Percentiles rank a stretch among this genome's conserved stretches.
These are phyloP conservation scores for Chironomus tentans DNA, from an alignment of 2,888 invertebrate species.

Conservation along the genomic window DNA sequence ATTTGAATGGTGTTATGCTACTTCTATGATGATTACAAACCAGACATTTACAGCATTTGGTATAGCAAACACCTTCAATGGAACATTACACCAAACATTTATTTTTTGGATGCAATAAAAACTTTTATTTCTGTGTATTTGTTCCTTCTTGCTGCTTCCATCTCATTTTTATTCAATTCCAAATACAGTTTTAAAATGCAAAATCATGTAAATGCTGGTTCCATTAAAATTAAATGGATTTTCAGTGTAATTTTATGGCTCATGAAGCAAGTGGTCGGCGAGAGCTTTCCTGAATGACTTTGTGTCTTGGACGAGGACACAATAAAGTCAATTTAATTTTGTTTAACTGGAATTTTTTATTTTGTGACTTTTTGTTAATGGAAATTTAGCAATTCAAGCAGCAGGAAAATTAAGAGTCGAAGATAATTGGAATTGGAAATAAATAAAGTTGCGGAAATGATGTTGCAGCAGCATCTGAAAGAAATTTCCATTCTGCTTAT, in stretches of 20 bases:
- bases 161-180: background rate
- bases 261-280: constrained; percentile 5
- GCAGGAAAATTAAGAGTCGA: background rate
- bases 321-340: background rate
- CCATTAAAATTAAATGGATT: constrained; percentile 15
- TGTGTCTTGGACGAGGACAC: background rate
- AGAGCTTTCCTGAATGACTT: background rate
- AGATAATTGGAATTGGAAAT: background rate
- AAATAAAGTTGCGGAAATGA: too few relatives aligned
- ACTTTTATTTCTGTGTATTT: background rate
- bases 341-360: background rate
- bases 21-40: background rate
- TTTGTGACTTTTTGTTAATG: background rate
- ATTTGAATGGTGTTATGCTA: too few relatives aligned
- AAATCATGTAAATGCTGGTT: constrained; percentile 7
- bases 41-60: background rate
- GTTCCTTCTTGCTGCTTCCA: too few relatives aligned
- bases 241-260: constrained; percentile 6
- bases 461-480: too few relatives aligned
- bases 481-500: too few relatives aligned
- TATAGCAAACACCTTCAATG: background rate
- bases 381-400: background rate
- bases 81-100: background rate
- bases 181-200: constrained; percentile 8
- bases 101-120: constrained; percentile 3